phyloP scores from a whole-genome alignment of 2,797 vertebrate species.

The Etheostoma perlongum region DNA sequence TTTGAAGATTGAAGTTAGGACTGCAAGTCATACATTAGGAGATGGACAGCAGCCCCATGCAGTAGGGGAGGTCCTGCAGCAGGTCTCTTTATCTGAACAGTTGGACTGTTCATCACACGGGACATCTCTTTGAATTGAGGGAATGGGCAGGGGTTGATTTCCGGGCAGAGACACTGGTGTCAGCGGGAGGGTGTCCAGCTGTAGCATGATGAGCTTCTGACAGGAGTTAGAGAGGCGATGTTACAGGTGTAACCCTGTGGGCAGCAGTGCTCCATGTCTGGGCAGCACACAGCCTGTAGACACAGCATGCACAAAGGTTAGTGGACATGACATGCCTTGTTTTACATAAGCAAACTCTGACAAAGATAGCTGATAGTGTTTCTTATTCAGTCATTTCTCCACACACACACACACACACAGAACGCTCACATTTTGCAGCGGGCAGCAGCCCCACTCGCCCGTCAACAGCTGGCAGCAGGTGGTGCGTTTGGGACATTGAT shows the following conservation, averaged over 20 bases:
- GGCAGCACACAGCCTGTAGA: conserved; percentile 89
- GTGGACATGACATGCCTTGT: neutral
- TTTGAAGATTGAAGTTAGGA: neutral
- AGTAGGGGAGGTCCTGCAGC: conserved; percentile 78
- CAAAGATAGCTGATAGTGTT: neutral
- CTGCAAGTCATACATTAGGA: conserved; percentile 52
- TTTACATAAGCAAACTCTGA: conserved; percentile 25
- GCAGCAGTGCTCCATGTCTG: conserved; percentile 88
- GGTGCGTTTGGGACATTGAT: conserved; percentile 57
- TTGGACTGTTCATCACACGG: conserved; percentile 68
- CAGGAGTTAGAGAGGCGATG: conserved; percentile 76
- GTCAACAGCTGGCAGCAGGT: conserved; percentile 74
- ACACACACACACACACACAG: neutral
- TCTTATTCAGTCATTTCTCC: neutral
- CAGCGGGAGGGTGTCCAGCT: conserved; percentile 65
- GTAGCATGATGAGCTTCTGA: conserved; percentile 72
- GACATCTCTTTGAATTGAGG: conserved; percentile 16
- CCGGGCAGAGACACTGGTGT: conserved; percentile 17
- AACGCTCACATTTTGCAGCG: conserved; percentile 69
- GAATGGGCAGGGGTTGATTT: neutral
- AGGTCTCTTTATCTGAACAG: conserved; percentile 81
- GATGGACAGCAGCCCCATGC: conserved; percentile 89
- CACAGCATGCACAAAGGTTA: neutral
- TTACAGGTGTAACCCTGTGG: conserved; percentile 88
- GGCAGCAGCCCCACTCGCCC: conserved; percentile 81